phyloP scores from a whole-genome alignment of 2,797 vertebrate genomes.

The Hyperoplus immaculatus region DNA sequence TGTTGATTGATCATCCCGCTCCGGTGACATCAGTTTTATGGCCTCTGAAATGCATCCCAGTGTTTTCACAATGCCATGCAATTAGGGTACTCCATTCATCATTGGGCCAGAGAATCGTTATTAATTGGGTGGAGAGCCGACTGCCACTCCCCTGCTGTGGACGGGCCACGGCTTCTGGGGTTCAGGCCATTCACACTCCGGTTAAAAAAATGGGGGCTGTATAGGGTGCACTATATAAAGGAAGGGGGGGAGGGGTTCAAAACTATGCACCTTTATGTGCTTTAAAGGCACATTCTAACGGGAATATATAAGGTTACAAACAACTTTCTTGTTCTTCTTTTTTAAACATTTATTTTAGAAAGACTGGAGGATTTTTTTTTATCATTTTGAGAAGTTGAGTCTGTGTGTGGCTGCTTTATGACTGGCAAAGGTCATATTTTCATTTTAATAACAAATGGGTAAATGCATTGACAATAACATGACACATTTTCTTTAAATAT shows the following conservation, averaged over 20 bases:
- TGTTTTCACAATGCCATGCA: slow-evolving; percentile 89
- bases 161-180: slow-evolving; percentile 72
- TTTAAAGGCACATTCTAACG: slow-evolving; percentile 3
- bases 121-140: slow-evolving; percentile 86
- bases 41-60: slow-evolving; percentile 84
- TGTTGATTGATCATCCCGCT: slow-evolving; percentile 87
- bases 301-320: not conserved
- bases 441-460: not conserved
- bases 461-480: not conserved
- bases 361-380: not conserved
- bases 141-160: slow-evolving; percentile 84
- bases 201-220: slow-evolving; percentile 58
- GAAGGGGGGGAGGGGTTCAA: slow-evolving; percentile 38
- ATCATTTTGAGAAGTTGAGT: not conserved
- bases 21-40: slow-evolving; percentile 85
- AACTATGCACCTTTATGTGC: slow-evolving; percentile 53
- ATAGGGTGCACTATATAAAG: slow-evolving; percentile 34
- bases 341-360: not conserved
- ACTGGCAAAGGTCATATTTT: not conserved
- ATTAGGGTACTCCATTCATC: slow-evolving; percentile 88
- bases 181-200: slow-evolving; percentile 63
- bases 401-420: not conserved
- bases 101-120: slow-evolving; percentile 84
- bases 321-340: not conserved
- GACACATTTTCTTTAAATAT: not conserved